Base-by-base conservation (phyloP, 2,888 invertebrate genomes). In the Euspilapteryx auroguttella region DNA sequence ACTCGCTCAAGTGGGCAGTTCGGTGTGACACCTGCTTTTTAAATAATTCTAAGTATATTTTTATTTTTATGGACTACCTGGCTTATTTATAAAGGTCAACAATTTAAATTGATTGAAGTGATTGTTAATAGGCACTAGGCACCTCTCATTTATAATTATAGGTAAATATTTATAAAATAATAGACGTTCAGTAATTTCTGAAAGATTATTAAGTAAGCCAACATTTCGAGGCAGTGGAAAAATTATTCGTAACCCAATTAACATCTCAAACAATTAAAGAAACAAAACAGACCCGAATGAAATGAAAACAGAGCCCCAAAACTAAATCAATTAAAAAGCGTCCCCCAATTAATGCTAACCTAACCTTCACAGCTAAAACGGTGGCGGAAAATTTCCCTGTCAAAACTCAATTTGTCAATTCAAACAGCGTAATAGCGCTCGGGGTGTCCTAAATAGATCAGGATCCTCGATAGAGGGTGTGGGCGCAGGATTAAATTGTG, bases 361-460 rank as follows among this genome's bases (percentile, higher is more conserved):
- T 44, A 47, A 42, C 49, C 49, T 51, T 8, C 17, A 8, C 8
- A 17, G 17, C 5, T 8, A 17, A 17, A 17, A 17, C 8, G 17
- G 17, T 8, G 17, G 17, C 17, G 17, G 17, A 53, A 54, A 49
- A 55, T 55, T 63, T 55, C 55, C 50, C 57, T 64, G 71, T 71
- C 71, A 69, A 66, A 73, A 73, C 64, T 63, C 65, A 73, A 75
- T 73, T 73, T 73, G 69, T 68, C 62, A 65, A 64, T 49, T 58
- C 64, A 73, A 71, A 68, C 59, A 68, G 49, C 50, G 49, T 56
- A 61, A 63, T 64, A 52, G 44, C 24, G 20, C 25, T 14, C 28
- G 47, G 63, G 65, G 56, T 48, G 54, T 45, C 41, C 43, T 44
- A 44, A 33, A 33, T 31, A 31, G 33, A 33, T 33, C 33, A 33